Conservation (phyloP, 2,888 invertebrate species). For the Lingula anatina region DNA sequence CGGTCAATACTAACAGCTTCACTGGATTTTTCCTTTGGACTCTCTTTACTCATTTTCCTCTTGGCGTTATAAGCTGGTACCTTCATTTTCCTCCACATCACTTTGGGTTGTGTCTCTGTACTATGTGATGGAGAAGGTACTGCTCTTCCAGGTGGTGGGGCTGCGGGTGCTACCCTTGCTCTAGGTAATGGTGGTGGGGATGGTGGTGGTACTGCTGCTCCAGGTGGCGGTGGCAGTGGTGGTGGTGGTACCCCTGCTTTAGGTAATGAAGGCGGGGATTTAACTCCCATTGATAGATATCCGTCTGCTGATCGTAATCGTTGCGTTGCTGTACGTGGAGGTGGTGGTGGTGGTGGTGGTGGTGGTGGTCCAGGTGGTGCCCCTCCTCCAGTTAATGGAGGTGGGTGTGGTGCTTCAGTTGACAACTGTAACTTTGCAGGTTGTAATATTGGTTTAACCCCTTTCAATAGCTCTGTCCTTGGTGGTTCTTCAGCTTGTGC, state of each 20-base stretch:
- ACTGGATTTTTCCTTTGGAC: not conserved
- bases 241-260: not conserved
- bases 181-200: conserved; percentile 4
- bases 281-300: not conserved
- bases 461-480: not conserved
- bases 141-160: conserved; percentile 1
- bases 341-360: conserved; percentile 3
- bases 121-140: not conserved
- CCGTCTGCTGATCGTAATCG: not conserved
- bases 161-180: not conserved
- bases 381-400: conserved; percentile 1
- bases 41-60: not conserved
- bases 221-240: not conserved
- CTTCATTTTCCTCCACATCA: not conserved
- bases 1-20: not conserved
- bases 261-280: not conserved
- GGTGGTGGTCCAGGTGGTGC: not conserved
- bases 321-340: conserved; percentile 4
- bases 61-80: not conserved
- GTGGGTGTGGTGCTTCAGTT: not conserved
- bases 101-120: not conserved
- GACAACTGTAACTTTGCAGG: not conserved
- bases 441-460: not conserved
- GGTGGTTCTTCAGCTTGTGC: not conserved
- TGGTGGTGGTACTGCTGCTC: conserved; percentile 1